Evolutionary conservation across 2,797 vertebrate genomes (phyloP), one percentile per base, ranked within the genome.

Genomic region (Pempheris klunzingeri): DNA sequence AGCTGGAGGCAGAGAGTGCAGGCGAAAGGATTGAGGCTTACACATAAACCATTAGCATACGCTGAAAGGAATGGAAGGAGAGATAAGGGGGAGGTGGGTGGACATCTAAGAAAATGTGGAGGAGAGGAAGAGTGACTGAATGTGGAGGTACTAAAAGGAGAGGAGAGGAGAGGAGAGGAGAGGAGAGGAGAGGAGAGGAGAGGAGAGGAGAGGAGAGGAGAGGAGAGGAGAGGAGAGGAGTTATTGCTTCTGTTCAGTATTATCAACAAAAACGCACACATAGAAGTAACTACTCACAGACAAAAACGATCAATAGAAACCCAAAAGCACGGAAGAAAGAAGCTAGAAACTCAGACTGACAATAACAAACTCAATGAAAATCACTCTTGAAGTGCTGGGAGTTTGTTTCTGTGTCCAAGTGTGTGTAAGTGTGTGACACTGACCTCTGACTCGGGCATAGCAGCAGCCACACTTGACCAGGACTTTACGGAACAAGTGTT

Each of bases 401-500:
- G 43, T 67, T 26, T 53, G 57, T 36, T 30, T 49, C 26, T 28
- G 43, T 46, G 60, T 63, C 30, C 6, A 32, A 32, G 30, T 43
- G 77, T 67, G 52, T 46, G 15, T 44, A 28, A 34, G 52, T 78
- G 79, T 66, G 69, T 55, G 47, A 84, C 92, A 97, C 97, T 97
- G 93, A 98, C 97, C 97, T 97, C 96, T 96, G 94, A 96, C 96
- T 92, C 94, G 93, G 89, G 94, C 93, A 95, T 96, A 96, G 92
- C 97, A 97, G 94, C 97, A 98, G 93, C 96, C 96, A 89, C 97
- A 98, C 96, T 98, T 97, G 86, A 94, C 95, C 94, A 98, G 94
- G 92, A 98, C 96, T 96, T 98, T 98, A 87, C 97, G 95, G 93
- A 98, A 97, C 93, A 98, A 96, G 93, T 96, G 96, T 91, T 96